Base-by-base conservation (phyloP, 2,888 invertebrate genomes). In the Aproaerema taeniolella region DNA sequence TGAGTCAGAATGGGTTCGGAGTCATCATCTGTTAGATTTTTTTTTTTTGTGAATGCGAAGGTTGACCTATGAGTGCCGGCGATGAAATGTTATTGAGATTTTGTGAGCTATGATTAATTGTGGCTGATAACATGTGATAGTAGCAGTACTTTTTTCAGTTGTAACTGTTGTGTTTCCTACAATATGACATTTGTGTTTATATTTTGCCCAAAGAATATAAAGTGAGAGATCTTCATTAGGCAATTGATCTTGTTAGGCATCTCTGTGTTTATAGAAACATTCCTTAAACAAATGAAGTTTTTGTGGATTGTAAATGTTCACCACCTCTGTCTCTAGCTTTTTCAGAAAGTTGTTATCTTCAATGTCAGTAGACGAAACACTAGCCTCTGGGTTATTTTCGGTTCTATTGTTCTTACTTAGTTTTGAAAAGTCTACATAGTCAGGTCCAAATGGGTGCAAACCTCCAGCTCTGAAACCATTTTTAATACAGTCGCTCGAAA, bases 391-490 rank as follows among this genome's bases (percentile, higher is more conserved):
- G 9, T n/a, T n/a, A n/a, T 8, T 7, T 26, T n/a, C 13, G 10
- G 14, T 36, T 14, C 28, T 6, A 28, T 14, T 28, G 7, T 16
- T 14, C 16, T 11, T 15, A 17, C 8, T 40, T 8, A 41, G 7
- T 41, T 44, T 44, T 10, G 37, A 30, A 2, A 43, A 14, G 32
- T 43, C 43, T 8, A 43, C 15, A 36, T 43, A 43, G 8, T 40
- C 30, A 8, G 42, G 42, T 8, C 40, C 43, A 38, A 37, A 43
- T 7, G 43, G 43, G 33, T 24, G 24, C 7, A 43, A 16, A n/a
- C 40, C 43, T 1, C 43, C 34, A 5, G 8, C 31, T n/a, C 35
- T 11, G 14, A 39, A 41, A 4, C 43, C 39, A n/a, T 33, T 33
- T 24, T 33, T 33, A 5, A 30, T 39, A n/a, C 10, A 25, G 15